Evolutionary conservation across 2,797 vertebrate genomes (phyloP).

Genomic region (Merluccius polli): DNA sequence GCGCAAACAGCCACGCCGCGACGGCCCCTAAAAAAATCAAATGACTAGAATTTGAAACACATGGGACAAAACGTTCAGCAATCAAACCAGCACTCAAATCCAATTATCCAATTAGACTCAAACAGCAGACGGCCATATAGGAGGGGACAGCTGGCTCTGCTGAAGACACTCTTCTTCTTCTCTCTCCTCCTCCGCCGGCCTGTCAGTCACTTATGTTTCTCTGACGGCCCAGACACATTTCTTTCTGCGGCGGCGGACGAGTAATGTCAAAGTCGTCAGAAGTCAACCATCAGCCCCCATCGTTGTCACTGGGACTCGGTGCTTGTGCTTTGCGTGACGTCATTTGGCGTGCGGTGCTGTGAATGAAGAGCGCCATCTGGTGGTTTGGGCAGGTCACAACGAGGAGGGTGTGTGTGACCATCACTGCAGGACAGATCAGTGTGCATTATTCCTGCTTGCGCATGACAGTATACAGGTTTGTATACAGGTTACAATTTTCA

Average conservation of each 20-base stretch:
- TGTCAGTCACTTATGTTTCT: constrained; percentile 54
- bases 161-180: constrained; percentile 42
- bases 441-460: not conserved
- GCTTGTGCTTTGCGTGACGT: constrained; percentile 25
- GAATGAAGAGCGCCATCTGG: constrained; percentile 65
- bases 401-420: not conserved
- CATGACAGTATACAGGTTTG: not conserved
- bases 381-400: constrained; percentile 20
- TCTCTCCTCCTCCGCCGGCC: constrained; percentile 50
- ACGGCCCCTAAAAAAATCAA: not conserved
- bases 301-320: constrained; percentile 24
- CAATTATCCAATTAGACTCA: constrained; percentile 57
- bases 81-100: constrained; percentile 31
- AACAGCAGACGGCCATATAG: constrained; percentile 55
- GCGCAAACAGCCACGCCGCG: not conserved
- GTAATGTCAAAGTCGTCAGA: constrained; percentile 50
- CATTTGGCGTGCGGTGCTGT: not conserved
- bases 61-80: constrained; percentile 45
- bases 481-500: not conserved
- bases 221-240: constrained; percentile 33
- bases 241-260: constrained; percentile 15
- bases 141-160: constrained; percentile 58
- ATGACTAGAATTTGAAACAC: constrained; percentile 38
- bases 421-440: not conserved
- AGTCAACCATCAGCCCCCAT: constrained; percentile 32